phyloP scores from a whole-genome alignment of 2,888 invertebrate species.

The Tanypteryx hageni region DNA sequence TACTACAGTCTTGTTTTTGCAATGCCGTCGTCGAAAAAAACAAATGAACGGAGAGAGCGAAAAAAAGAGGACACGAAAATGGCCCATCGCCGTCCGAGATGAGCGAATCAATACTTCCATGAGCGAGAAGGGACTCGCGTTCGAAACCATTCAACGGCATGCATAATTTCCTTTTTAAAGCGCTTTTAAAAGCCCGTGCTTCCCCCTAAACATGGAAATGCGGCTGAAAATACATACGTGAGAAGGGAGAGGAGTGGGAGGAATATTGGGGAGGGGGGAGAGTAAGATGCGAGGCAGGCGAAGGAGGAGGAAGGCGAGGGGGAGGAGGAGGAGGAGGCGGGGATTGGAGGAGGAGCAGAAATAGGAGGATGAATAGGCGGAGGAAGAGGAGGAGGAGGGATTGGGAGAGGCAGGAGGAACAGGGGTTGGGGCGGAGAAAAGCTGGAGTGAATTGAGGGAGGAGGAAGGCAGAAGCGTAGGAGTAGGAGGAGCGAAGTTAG shows the following conservation, averaged over 20 bases:
- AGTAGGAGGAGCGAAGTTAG: no score
- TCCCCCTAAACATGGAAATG: constrained; percentile 19
- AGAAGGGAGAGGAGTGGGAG: neutral
- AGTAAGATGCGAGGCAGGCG: neutral
- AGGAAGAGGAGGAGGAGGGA: no score
- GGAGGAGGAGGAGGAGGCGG: neutral
- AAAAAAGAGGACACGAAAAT: constrained; percentile 15
- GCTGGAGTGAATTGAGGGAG: no score
- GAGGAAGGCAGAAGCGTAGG: no score
- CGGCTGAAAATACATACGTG: neutral
- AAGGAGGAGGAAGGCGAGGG: neutral
- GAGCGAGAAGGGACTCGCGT: constrained; percentile 27
- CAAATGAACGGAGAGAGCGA: neutral
- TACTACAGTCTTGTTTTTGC: constrained; percentile 49
- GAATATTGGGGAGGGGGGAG: neutral
- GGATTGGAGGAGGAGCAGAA: no score
- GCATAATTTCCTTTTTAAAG: constrained; percentile 64
- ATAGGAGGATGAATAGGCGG: no score
- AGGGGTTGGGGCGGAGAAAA: no score
- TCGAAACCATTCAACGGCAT: constrained; percentile 58
- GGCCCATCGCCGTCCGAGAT: neutral
- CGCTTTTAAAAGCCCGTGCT: constrained; percentile 36
- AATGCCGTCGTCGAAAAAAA: constrained; percentile 37
- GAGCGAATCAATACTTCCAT: neutral
- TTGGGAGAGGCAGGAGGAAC: no score